Conservation (phyloP, 1,140 invertebrate species). For the Chlorops oryzae region DNA sequence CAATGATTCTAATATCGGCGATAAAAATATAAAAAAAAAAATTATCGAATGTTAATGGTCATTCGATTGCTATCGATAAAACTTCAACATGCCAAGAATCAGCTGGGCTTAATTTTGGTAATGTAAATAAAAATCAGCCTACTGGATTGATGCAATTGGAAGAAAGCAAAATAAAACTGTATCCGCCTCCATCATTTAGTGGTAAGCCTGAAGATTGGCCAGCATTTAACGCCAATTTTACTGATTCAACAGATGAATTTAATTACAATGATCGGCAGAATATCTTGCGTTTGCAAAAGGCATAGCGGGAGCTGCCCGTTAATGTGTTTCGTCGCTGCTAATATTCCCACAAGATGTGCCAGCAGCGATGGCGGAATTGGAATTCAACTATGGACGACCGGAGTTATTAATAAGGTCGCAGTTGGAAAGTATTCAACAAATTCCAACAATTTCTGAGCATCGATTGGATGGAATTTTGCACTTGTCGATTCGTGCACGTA, state of each 20-base stretch:
- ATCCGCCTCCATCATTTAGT: constrained; percentile 2
- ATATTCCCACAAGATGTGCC: background rate
- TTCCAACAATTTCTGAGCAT: constrained; percentile 1
- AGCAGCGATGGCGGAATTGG: background rate
- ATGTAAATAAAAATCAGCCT: too few relatives aligned
- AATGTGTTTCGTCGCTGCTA: background rate
- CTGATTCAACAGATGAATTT: background rate
- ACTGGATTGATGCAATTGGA: too few relatives aligned
- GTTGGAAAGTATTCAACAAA: constrained; percentile 4
- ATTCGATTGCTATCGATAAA: too few relatives aligned
- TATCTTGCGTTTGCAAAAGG: background rate
- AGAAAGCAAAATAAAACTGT: too few relatives aligned
- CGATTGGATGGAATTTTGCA: too few relatives aligned
- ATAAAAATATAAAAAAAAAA: too few relatives aligned
- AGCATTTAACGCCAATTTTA: background rate
- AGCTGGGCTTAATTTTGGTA: too few relatives aligned
- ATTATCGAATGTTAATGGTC: too few relatives aligned
- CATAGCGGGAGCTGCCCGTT: background rate
- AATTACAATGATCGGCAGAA: background rate
- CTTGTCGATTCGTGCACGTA: too few relatives aligned
- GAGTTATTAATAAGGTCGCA: constrained; percentile 2
- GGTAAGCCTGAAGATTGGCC: constrained; percentile 9
- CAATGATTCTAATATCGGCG: too few relatives aligned
- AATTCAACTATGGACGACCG: background rate
- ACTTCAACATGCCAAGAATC: too few relatives aligned